phyloP scores from a whole-genome alignment of 2,797 vertebrate genomes.

The Oreochromis mossambicus region DNA sequence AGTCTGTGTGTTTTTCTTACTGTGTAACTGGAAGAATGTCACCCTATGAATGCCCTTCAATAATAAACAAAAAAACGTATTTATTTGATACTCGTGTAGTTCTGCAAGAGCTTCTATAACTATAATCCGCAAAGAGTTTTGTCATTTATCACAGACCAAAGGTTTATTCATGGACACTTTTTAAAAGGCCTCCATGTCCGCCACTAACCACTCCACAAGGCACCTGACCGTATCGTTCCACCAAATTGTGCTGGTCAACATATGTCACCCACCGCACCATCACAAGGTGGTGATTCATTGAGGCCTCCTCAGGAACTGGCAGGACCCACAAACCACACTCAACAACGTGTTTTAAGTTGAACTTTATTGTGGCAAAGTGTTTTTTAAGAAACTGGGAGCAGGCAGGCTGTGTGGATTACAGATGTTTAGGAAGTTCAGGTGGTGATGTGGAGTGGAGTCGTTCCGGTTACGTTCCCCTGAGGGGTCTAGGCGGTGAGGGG shows the following conservation, averaged over 20 bases:
- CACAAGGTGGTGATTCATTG: background rate
- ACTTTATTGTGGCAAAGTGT: background rate
- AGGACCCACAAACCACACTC: background rate
- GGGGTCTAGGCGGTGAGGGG: too few relatives aligned
- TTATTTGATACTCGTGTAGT: rapidly evolving
- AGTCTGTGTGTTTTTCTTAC: background rate
- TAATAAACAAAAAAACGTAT: background rate
- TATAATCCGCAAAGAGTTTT: background rate
- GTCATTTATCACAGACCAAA: background rate
- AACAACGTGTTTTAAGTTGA: background rate
- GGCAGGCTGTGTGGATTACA: background rate
- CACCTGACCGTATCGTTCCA: background rate
- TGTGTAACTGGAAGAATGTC: background rate
- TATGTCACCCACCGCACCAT: background rate
- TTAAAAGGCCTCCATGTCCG: background rate
- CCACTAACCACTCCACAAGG: background rate
- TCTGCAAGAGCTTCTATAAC: background rate
- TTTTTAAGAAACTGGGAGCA: background rate
- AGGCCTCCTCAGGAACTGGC: background rate
- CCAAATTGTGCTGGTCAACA: background rate
- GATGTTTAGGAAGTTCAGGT: background rate
- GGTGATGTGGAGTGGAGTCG: background rate
- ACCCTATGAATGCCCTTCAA: background rate
- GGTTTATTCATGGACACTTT: background rate
- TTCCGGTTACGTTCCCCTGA: background rate